Percentiles rank a stretch among this genome's conserved stretches.
Conservation (phyloP, 2,888 invertebrate species). For the Boloria selene region DNA sequence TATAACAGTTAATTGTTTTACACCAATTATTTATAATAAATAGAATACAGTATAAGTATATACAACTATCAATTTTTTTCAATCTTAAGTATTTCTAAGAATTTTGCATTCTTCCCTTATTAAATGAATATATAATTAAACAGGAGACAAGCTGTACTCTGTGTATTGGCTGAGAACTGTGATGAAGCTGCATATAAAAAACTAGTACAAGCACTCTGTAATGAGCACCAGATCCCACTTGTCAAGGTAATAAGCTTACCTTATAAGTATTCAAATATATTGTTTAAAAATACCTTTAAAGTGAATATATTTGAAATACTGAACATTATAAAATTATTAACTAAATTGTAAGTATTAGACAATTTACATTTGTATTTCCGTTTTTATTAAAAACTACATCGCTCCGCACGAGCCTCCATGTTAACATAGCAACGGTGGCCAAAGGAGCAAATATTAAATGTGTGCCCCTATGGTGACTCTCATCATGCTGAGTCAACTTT, state of each 20-base stretch:
- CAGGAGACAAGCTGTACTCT: constrained; percentile 97
- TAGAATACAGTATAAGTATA: background rate
- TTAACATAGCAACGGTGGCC: constrained; percentile 50
- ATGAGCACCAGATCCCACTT: constrained; percentile 98
- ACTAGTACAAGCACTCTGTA: constrained; percentile 97
- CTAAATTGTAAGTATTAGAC: background rate
- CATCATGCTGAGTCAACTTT: constrained; percentile 72
- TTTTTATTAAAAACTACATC: too few relatives aligned
- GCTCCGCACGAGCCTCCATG: constrained; percentile 69
- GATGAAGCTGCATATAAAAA: constrained; percentile 99
- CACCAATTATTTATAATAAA: too few relatives aligned
- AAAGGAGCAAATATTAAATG: constrained; percentile 67
- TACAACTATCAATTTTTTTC: background rate
- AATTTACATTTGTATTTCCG: too few relatives aligned
- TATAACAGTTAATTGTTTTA: too few relatives aligned
- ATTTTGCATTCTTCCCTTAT: constrained; percentile 7
- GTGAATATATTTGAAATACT: too few relatives aligned
- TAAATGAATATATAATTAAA: constrained; percentile 45
- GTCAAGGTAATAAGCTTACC: constrained; percentile 87
- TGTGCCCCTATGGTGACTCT: constrained; percentile 77
- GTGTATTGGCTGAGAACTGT: constrained; percentile 98
- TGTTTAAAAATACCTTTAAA: too few relatives aligned
- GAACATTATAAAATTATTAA: too few relatives aligned
- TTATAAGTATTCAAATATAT: too few relatives aligned
- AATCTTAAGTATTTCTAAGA: background rate